phyloP scores from a whole-genome alignment of 2,113 vertebrate species.

The Pseudorectes ferrugineus region DNA sequence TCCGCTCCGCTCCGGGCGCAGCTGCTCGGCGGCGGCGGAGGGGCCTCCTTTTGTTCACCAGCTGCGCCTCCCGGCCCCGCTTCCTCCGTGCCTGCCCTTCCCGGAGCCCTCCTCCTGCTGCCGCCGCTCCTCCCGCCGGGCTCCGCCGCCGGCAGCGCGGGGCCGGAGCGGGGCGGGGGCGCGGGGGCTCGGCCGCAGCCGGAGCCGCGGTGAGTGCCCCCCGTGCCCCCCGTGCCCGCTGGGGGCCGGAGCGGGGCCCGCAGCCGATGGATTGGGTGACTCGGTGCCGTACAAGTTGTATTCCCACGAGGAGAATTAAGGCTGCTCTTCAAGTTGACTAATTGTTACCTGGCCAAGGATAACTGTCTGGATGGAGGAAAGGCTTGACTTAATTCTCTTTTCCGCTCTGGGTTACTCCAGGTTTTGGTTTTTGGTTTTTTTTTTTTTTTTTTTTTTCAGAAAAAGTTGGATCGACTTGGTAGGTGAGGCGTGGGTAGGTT shows the following conservation, averaged over 20 bases:
- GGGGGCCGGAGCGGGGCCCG: background rate
- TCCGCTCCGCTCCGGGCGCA: too few species aligned
- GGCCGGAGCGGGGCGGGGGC: background rate
- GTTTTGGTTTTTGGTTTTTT: background rate
- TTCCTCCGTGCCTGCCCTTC: too few species aligned
- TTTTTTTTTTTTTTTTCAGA: background rate
- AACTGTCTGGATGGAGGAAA: background rate
- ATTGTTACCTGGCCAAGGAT: background rate
- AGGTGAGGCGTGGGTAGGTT: background rate
- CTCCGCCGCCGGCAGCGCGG: background rate
- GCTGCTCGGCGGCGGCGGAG: too few species aligned
- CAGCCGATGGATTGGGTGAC: fast-evolving
- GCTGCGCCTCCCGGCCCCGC: too few species aligned
- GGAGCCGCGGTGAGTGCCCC: background rate
- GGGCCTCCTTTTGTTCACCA: too few species aligned
- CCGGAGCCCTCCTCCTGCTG: too few species aligned
- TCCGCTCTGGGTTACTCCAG: background rate
- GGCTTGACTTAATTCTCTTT: background rate
- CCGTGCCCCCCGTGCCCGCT: background rate
- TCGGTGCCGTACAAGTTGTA: fast-evolving
- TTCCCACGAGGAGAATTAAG: background rate
- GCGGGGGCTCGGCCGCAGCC: background rate
- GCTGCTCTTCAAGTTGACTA: background rate
- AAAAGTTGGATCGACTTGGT: background rate
- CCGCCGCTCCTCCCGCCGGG: too few species aligned